These are phyloP conservation scores for Synodontis membranacea DNA, from an alignment of 2,113 vertebrate genomes.

Conservation along the genomic window DNA sequence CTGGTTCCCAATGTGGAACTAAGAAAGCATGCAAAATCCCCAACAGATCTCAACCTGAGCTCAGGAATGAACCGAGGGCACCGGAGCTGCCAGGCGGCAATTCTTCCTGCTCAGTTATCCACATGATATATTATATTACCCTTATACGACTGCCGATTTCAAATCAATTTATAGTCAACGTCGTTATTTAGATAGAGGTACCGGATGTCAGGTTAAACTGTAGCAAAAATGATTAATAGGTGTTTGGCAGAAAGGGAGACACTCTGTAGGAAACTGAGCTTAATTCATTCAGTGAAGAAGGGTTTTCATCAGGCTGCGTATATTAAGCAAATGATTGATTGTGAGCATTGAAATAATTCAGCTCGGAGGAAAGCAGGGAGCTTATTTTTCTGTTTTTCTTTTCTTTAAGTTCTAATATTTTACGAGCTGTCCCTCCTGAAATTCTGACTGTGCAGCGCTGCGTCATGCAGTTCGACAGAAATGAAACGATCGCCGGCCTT, in stretches of 20 bases:
- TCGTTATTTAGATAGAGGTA: not conserved
- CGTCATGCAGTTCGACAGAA: conserved; percentile 38
- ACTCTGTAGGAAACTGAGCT: no score
- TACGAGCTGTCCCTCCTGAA: not conserved
- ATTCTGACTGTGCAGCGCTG: not conserved
- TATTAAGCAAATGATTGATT: not conserved
- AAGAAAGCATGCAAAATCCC: not conserved
- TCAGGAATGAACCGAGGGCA: no score
- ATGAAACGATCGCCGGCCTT: conserved; percentile 35
- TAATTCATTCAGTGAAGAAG: not conserved
- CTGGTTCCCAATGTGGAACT: not conserved
- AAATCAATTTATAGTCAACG: not conserved
- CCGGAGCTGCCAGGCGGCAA: not conserved
- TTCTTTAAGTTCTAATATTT: not conserved
- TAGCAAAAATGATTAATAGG: not conserved
- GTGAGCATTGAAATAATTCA: not conserved
- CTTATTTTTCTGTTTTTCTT: not conserved
- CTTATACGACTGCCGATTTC: not conserved
- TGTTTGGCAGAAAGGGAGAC: not conserved
- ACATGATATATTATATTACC: not conserved
- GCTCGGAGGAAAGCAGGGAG: not conserved
- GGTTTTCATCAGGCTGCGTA: not conserved
- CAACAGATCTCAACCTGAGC: not conserved
- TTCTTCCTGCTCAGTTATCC: not conserved
- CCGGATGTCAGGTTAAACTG: not conserved